Percentiles rank a stretch among this genome's conserved stretches.
phyloP scores from a whole-genome alignment of 2,888 invertebrate species.

The Caenorhabditis uteleia region DNA sequence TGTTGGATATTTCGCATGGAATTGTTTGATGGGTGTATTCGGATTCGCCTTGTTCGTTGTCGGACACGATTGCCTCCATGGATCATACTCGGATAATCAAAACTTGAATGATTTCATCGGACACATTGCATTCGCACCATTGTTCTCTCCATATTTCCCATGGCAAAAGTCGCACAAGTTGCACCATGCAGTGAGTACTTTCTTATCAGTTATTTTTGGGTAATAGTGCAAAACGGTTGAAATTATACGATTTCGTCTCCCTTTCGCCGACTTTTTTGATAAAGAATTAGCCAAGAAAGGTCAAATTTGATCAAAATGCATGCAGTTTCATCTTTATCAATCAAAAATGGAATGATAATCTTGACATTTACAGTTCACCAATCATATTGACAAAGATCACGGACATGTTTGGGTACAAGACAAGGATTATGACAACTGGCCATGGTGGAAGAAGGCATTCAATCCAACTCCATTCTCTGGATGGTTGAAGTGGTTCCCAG shows the following conservation, averaged over 20 bases:
- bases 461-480: conserved; percentile 59
- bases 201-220: neutral
- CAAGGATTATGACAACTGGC: conserved; percentile 36
- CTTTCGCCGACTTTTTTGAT: neutral
- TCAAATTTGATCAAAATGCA: neutral
- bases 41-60: conserved; percentile 58
- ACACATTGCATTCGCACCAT: conserved; percentile 50
- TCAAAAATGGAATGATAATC: neutral
- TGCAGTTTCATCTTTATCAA: neutral
- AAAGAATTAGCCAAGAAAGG: neutral
- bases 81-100: conserved; percentile 53
- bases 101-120: conserved; percentile 56
- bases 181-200: conserved; percentile 47
- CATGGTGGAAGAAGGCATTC: conserved; percentile 40
- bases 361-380: conserved; percentile 39
- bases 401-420: conserved; percentile 60
- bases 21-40: conserved; percentile 56
- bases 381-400: conserved; percentile 45
- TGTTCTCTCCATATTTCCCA: conserved; percentile 59
- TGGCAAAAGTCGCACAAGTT: conserved; percentile 60
- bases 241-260: neutral
- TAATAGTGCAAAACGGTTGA: neutral
- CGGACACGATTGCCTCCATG: conserved; percentile 61
- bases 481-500: conserved; percentile 64
- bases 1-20: conserved; percentile 51